Evolutionary conservation across 2,113 vertebrate species (phyloP), one percentile per base, ranked within the genome.

Genomic region (Sinosuthora webbiana): DNA sequence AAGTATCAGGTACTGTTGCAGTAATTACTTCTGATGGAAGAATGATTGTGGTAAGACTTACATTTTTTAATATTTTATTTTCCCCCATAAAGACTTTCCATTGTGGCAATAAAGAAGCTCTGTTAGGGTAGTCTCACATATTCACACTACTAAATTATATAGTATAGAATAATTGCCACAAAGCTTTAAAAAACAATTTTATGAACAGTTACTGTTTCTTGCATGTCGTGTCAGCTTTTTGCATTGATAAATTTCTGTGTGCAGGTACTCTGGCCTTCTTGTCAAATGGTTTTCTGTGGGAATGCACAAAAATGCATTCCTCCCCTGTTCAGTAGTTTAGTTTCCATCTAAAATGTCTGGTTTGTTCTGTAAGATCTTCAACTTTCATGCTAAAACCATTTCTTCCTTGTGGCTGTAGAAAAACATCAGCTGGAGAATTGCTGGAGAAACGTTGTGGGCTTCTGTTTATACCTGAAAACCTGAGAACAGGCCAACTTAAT

Each of bases 21-120:
- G 99, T 99, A 76, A 98, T 99, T 91, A 99, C 99, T 42, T 99
- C 99, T 30, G 99, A 99, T 94, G 99, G 99, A 57, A 98, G 99
- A 93, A 99, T 99, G 99, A 99, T 99, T 74, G 99, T 99, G 98
- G 99, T 99, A 97, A 98, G 98, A 65, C 10, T 64, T 49, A 3
- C 1, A 6, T 41, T 42, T 93, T 77, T 84, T 65, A 44, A 63
- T 11, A 22, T n/a, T 25, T 60, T 65, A 13, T 31, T 95, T 87
- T 18, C 76, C 25, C 19, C 15, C 39, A 3, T 57, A 47, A 49
- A 82, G 23, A 35, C 5, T 28, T 64, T 56, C 57, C 4, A 13
- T 83, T 3, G 3, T 41, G 39, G 8, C n/a, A 49, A 0, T 55
- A 69, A 80, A 71, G 21, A n/a, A 35, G 11, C 30, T 6, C 1